Conservation (phyloP, 1,140 invertebrate genomes). For the Drosophila lini region DNA sequence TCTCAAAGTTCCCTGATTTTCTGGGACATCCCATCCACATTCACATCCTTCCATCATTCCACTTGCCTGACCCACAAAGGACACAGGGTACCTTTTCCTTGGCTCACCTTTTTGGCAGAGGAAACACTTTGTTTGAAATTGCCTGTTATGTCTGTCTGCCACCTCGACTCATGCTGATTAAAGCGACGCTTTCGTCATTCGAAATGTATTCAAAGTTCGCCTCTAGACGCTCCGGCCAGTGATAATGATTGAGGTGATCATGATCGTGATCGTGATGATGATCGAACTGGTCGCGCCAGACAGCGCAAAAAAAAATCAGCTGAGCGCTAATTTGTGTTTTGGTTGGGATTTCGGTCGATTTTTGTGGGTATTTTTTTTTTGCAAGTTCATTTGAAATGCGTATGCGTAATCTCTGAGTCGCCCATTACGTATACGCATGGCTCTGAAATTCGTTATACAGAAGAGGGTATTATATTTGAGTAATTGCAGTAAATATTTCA, state of each 20-base stretch:
- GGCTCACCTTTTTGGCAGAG: conserved; percentile 26
- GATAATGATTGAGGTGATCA: conserved; percentile 38
- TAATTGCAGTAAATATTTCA: background rate
- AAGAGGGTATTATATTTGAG: background rate
- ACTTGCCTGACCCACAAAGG: conserved; percentile 12
- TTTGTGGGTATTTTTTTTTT: conserved; percentile 9
- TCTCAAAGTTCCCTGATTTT: background rate
- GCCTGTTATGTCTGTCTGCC: conserved; percentile 27
- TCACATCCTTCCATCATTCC: conserved; percentile 7
- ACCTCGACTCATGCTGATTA: conserved; percentile 15
- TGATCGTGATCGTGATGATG: conserved; percentile 22
- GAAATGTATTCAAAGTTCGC: conserved; percentile 34
- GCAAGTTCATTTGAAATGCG: conserved; percentile 27
- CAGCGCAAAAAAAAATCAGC: conserved; percentile 60
- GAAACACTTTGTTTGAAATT: conserved; percentile 61
- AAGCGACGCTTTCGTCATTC: conserved; percentile 59
- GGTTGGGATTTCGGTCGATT: conserved; percentile 25
- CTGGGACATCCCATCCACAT: background rate
- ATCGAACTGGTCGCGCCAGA: conserved; percentile 51
- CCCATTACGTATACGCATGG: conserved; percentile 58
- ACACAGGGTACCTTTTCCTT: conserved; percentile 15
- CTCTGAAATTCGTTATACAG: background rate
- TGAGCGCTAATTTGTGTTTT: conserved; percentile 46
- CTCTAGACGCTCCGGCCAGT: conserved; percentile 10
- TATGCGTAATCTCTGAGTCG: conserved; percentile 56